phyloP scores from a whole-genome alignment of 2,888 invertebrate species.

The Watsonalla cultraria region DNA sequence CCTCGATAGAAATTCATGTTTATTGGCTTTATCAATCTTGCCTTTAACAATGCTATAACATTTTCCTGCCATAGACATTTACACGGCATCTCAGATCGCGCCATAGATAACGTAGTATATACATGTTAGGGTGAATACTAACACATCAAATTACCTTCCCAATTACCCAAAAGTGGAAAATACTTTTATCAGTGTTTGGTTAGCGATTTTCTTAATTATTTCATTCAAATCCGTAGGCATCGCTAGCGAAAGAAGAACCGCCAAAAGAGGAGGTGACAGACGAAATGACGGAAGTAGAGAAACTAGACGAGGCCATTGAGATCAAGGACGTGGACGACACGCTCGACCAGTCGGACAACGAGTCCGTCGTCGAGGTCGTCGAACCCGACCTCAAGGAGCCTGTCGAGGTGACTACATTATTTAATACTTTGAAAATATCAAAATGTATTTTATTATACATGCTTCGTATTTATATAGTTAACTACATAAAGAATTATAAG shows the following conservation, averaged over 20 bases:
- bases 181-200: too few relatives aligned
- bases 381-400: conserved; percentile 35
- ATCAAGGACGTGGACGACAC: conserved; percentile 71
- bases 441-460: too few relatives aligned
- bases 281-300: conserved; percentile 23
- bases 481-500: too few relatives aligned
- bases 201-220: background rate
- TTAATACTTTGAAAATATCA: too few relatives aligned
- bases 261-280: conserved; percentile 19
- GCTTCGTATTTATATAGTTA: too few relatives aligned
- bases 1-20: too few relatives aligned
- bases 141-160: background rate
- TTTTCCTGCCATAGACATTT: too few relatives aligned
- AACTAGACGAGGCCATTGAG: conserved; percentile 49
- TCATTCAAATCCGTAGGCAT: conserved; percentile 36
- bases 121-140: too few relatives aligned
- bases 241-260: conserved; percentile 48
- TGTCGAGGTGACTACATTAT: conserved; percentile 42
- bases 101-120: too few relatives aligned
- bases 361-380: conserved; percentile 64
- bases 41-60: too few relatives aligned
- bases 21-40: too few relatives aligned
- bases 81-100: too few relatives aligned
- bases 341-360: conserved; percentile 53
- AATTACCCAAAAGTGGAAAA: conserved; percentile 1